These are phyloP conservation scores for Enteromius argenteus DNA, from an alignment of 2,797 vertebrate species.

Conservation along the genomic window DNA sequence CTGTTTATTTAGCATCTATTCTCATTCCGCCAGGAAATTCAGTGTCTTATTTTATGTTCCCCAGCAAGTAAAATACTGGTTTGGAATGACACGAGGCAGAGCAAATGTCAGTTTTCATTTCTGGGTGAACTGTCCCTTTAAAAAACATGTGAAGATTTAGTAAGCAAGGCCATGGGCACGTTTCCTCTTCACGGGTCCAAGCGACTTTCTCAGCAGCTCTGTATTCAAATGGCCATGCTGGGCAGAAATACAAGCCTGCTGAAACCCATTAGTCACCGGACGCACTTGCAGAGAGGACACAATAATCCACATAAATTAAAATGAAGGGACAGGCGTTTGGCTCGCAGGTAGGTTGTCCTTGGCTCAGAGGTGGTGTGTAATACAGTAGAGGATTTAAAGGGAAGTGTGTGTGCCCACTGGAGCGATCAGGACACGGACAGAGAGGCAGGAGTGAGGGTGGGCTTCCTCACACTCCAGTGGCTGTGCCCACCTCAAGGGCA, in stretches of 20 bases:
- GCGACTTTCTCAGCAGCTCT: slow-evolving; percentile 33
- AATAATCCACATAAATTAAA: slow-evolving; percentile 49
- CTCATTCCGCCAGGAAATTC: background rate
- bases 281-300: slow-evolving; percentile 42
- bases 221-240: slow-evolving; percentile 33
- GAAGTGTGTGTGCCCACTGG: slow-evolving; percentile 32
- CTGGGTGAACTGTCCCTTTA: slow-evolving; percentile 10
- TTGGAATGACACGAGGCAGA: background rate
- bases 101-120: background rate
- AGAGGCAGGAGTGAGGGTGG: slow-evolving; percentile 13
- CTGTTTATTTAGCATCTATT: background rate
- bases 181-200: background rate
- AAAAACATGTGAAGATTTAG: background rate
- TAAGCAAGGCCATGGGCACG: background rate
- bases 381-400: slow-evolving; percentile 29
- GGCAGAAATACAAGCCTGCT: slow-evolving; percentile 36
- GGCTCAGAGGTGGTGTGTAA: slow-evolving; percentile 18
- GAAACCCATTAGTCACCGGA: slow-evolving; percentile 72
- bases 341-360: slow-evolving; percentile 46
- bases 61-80: background rate
- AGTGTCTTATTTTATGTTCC: background rate
- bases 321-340: slow-evolving; percentile 45
- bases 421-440: background rate
- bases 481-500: slow-evolving; percentile 41
- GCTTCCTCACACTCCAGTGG: slow-evolving; percentile 24